Percentiles rank a stretch among this genome's conserved stretches.
Evolutionary conservation across 2,113 vertebrate genomes (phyloP).

Genomic region (Danio rerio): GRCz12tu NC_133178.1:44788001-44788500

Average conservation of each 20-base stretch:
- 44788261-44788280: neutral
- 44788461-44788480: too few species aligned
- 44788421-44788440: neutral
- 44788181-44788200: conserved; percentile 3
- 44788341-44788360: neutral
- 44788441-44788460: too few species aligned
- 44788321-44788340: neutral
- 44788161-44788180: neutral
- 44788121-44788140: conserved; percentile 28
- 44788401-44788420: neutral
- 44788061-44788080: conserved; percentile 28
- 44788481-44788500: too few species aligned
- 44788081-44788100: neutral
- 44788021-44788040: conserved; percentile 39
- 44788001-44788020: conserved; percentile 32
- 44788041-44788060: conserved; percentile 20
- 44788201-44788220: conserved; percentile 9
- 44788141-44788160: neutral
- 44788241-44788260: conserved; percentile 15
- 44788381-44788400: neutral
- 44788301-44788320: neutral
- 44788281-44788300: neutral
- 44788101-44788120: conserved; percentile 26
- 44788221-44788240: neutral
- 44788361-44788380: neutral